These are phyloP conservation scores for Paragorgia papillata DNA, from an alignment of 92 coral and sea anemone genomes.

Conservation along the genomic window DNA sequence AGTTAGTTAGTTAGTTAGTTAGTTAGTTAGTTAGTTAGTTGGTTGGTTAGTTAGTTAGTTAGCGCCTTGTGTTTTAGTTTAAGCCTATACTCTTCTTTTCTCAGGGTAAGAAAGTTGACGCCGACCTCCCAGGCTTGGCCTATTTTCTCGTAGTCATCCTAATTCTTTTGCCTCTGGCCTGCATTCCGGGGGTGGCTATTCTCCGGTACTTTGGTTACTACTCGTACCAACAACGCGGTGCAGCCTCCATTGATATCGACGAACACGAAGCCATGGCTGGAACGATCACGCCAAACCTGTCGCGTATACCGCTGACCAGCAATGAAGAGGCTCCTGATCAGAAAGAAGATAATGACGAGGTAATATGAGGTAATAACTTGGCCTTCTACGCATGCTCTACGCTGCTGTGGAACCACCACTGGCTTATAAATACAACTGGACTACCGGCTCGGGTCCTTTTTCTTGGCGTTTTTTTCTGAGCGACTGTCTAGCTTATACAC, in stretches of 20 bases:
- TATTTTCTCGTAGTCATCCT: constrained; percentile 21
- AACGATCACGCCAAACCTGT: constrained; percentile 24
- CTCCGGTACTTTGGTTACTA: constrained; percentile 6
- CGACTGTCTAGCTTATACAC: too few species aligned
- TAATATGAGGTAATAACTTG: constrained; percentile 41
- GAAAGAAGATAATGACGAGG: constrained; percentile 32
- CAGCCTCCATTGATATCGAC: constrained; percentile 8
- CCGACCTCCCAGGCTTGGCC: constrained; percentile 4
- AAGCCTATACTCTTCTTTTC: too few species aligned
- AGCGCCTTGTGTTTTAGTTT: too few species aligned
- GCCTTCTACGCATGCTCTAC: too few species aligned
- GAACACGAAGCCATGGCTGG: constrained; percentile 6
- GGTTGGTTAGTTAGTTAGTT: too few species aligned
- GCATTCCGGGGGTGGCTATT: constrained; percentile 31
- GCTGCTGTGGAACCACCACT: too few species aligned
- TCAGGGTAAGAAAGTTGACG: constrained; percentile 2
- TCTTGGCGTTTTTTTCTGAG: too few species aligned
- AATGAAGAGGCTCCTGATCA: constrained; percentile 24
- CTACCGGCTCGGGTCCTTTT: too few species aligned
- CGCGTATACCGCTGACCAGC: constrained; percentile 39
- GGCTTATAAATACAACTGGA: too few species aligned
- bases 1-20: too few species aligned
- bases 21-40: too few species aligned
- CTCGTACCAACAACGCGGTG: constrained; percentile 18
- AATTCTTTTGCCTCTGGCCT: constrained; percentile 9